A percentile compares a stretch with the other conserved stretches of the same genome.
Conservation (phyloP, 37 sponge, comb jelly and placozoan genomes). For the Tethya wilhelma region DNA sequence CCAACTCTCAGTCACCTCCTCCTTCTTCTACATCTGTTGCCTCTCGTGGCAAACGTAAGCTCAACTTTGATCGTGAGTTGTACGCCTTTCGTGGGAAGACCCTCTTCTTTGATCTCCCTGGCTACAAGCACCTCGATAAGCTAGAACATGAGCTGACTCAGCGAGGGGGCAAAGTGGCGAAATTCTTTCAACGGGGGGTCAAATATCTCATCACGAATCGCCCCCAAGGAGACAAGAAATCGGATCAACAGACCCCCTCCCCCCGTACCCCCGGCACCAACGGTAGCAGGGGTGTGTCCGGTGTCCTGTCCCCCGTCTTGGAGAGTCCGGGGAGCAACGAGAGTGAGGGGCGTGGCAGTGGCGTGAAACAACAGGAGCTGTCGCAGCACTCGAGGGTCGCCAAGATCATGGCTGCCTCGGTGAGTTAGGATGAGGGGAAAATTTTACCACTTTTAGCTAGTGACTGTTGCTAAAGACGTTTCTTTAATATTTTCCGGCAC, state of each 20-base stretch:
- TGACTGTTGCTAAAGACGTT: no score
- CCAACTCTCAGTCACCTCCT: no score
- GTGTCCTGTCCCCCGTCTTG: conserved; percentile 22
- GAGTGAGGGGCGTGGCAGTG: no score
- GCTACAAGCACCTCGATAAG: conserved; percentile 12
- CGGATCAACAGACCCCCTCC: conserved; percentile 5
- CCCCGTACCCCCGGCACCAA: conserved; percentile 36
- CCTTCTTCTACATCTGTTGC: no score
- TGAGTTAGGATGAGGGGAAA: conserved; percentile 5
- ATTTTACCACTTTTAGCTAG: no score
- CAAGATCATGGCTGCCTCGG: conserved; percentile 30
- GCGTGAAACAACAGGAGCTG: not conserved
- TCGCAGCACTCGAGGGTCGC: conserved; percentile 9
- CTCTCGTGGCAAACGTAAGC: no score
- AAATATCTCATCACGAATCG: conserved; percentile 55
- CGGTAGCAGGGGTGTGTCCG: not conserved
- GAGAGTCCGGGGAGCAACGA: conserved; percentile 10
- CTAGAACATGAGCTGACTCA: conserved; percentile 42
- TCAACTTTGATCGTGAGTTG: no score
- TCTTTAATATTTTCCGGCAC: not conserved
- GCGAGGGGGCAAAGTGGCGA: conserved; percentile 51
- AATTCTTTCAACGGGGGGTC: conserved; percentile 42
- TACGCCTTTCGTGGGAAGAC: conserved; percentile 54
- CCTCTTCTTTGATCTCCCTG: conserved; percentile 65
- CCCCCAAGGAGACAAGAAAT: conserved; percentile 3